Conservation (phyloP, 2,113 vertebrate species). For the Phrynosoma platyrhinos region DNA sequence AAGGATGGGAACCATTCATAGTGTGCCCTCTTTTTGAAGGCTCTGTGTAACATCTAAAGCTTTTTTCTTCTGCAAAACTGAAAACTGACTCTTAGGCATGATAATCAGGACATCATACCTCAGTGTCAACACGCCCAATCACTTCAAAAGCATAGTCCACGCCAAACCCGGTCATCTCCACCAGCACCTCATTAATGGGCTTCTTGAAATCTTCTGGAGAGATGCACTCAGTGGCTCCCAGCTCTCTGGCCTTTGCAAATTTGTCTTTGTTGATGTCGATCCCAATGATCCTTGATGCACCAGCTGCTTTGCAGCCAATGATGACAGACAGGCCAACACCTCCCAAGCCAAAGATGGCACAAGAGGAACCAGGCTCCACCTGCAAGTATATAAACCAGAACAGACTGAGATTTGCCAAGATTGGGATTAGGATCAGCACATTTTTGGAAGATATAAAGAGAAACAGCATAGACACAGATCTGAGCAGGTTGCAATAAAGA, state of each 20-base stretch:
- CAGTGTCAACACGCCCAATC: slow-evolving; percentile 76
- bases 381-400: slow-evolving; percentile 38
- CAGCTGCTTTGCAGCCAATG: slow-evolving; percentile 84
- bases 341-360: slow-evolving; percentile 85
- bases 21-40: not conserved
- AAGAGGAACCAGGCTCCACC: slow-evolving; percentile 86
- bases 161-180: slow-evolving; percentile 80
- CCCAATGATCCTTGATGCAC: slow-evolving; percentile 82
- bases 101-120: slow-evolving; percentile 71
- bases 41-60: not conserved
- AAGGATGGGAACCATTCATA: too few relatives aligned
- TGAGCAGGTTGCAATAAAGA: not conserved
- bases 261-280: slow-evolving; percentile 85
- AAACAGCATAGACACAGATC: not conserved
- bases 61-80: not conserved
- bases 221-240: slow-evolving; percentile 84
- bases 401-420: too few relatives aligned
- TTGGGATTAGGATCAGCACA: not conserved
- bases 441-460: not conserved
- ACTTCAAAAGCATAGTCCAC: slow-evolving; percentile 85
- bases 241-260: slow-evolving; percentile 79
- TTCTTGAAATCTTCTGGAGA: slow-evolving; percentile 78
- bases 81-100: not conserved
- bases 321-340: slow-evolving; percentile 86
- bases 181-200: slow-evolving; percentile 80